Evolutionary conservation across 2,113 vertebrate species (phyloP), one percentile per base, ranked within the genome.

Genomic region (Cochlearius cochlearius): DNA sequence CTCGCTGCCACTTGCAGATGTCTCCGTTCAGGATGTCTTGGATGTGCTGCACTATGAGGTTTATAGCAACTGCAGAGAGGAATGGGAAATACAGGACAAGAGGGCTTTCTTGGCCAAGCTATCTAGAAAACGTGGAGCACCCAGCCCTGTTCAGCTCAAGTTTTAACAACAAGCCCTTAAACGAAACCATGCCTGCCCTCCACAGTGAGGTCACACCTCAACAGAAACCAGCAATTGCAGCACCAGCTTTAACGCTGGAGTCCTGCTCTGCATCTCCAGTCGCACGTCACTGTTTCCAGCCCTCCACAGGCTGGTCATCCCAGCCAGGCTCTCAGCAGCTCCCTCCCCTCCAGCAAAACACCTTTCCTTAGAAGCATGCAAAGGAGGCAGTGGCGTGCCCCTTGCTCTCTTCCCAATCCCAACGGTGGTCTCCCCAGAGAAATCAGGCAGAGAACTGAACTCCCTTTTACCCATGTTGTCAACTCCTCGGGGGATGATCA

Each of bases 31-130:
- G 98, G 78, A 99, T 99, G 97, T 99, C 99, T 71, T 99, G 99
- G 62, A 99, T 99, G 98, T 99, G 99, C 97, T 99, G 99, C 69
- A 99, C 99, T 1, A 99, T 99, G 72, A 99, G 98, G 98, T 99
- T 99, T 94, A 99, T 99, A 56, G 99, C 99, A 63, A 99, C 99
- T 99, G 97, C 12, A 4, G 59, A 50, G 53, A 64, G 73, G 11
- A 92, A 80, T 0, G 5, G 72, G 32, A 41, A 69, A 50, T 2
- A 41, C 0, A 36, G 36, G 29, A 43, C 32, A 8, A 1, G 8
- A 26, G 10, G 32, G 9, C 19, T 30, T 75, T 27, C 64, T 59
- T 14, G 21, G 76, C 8, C 2, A 8, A 72, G 55, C 47, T 86
- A 13, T 8, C 25, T 47, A 25, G 49, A 77, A 76, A 56, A 69